These are phyloP conservation scores for Pelobates fuscus DNA, from an alignment of 2,113 vertebrate genomes.

Conservation along the genomic window DNA sequence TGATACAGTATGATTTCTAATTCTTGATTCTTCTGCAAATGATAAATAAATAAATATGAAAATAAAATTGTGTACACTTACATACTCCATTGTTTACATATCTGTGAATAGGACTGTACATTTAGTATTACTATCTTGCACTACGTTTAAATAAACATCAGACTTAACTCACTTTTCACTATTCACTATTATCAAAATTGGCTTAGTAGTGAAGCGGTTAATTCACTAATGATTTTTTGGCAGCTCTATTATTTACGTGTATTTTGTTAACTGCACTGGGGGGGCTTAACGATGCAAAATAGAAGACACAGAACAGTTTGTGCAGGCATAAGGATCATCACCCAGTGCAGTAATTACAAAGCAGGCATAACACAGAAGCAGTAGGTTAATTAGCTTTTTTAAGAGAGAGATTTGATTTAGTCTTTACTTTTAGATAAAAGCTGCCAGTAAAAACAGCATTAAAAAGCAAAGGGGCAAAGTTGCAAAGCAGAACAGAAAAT, in stretches of 20 bases:
- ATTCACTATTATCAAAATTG: too few species aligned
- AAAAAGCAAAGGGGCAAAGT: slow-evolving; percentile 17
- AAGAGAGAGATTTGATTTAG: slow-evolving; percentile 37
- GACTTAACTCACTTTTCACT: too few species aligned
- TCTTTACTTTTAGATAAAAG: slow-evolving; percentile 37
- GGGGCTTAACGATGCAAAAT: slow-evolving; percentile 29
- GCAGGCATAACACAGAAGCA: slow-evolving; percentile 42
- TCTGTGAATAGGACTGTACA: too few species aligned
- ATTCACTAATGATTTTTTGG: slow-evolving; percentile 19
- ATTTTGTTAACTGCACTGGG: slow-evolving; percentile 43
- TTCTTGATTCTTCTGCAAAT: too few species aligned
- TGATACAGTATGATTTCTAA: too few species aligned
- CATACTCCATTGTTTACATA: too few species aligned
- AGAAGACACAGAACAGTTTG: slow-evolving; percentile 16
- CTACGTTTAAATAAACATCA: too few species aligned
- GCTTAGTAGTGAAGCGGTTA: too few species aligned
- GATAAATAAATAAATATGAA: too few species aligned
- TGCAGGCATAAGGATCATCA: slow-evolving; percentile 32
- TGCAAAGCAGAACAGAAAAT: slow-evolving; percentile 4
- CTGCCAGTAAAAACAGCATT: slow-evolving; percentile 31
- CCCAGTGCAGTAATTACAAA: slow-evolving; percentile 46
- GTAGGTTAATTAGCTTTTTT: slow-evolving; percentile 47
- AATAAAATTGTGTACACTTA: too few species aligned
- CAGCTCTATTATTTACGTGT: slow-evolving; percentile 26
- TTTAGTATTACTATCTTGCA: too few species aligned